A percentile compares a stretch with the other conserved stretches of the same genome.
phyloP scores from a whole-genome alignment of 2,888 invertebrate genomes.

The Buathra laborator region DNA sequence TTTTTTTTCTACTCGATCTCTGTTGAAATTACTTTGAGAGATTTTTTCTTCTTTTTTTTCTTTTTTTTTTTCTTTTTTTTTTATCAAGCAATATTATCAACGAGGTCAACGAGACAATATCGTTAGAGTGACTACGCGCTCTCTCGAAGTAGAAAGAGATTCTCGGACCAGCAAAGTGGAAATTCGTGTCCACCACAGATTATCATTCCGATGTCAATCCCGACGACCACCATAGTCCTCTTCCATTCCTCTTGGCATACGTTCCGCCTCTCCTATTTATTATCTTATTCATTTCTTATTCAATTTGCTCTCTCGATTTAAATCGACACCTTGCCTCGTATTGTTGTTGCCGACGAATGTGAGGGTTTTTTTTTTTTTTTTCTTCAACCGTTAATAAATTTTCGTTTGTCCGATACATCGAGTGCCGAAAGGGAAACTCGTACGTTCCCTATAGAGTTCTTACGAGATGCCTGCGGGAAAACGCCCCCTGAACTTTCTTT shows the following conservation, averaged over 20 bases:
- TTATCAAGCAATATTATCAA: slow-evolving; percentile 18
- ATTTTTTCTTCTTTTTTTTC: slow-evolving; percentile 9
- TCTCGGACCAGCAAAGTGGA: slow-evolving; percentile 82
- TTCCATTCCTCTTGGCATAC: slow-evolving; percentile 36
- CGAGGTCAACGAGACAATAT: slow-evolving; percentile 34
- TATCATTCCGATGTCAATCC: slow-evolving; percentile 84
- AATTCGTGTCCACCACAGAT: slow-evolving; percentile 84
- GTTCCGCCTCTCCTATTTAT: slow-evolving; percentile 25
- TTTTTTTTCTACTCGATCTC: background rate
- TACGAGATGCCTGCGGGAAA: slow-evolving; percentile 63
- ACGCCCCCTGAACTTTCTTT: slow-evolving; percentile 8
- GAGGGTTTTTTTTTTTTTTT: slow-evolving; percentile 2
- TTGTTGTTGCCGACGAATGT: background rate
- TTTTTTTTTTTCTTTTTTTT: slow-evolving; percentile 4
- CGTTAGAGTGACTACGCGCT: slow-evolving; percentile 40
- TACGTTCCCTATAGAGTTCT: slow-evolving; percentile 72
- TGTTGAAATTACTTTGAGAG: background rate
- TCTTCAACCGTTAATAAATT: slow-evolving; percentile 24
- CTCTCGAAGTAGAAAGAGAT: slow-evolving; percentile 47
- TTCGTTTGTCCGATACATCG: slow-evolving; percentile 1
- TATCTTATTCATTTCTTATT: background rate
- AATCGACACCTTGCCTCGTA: background rate
- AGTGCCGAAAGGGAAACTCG: slow-evolving; percentile 8
- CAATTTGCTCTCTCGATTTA: background rate
- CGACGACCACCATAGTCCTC: slow-evolving; percentile 80